Evolutionary conservation across 1,140 invertebrate genomes (phyloP), one percentile per base, ranked within the genome.

Genomic region (Drosophila athabasca): DNA sequence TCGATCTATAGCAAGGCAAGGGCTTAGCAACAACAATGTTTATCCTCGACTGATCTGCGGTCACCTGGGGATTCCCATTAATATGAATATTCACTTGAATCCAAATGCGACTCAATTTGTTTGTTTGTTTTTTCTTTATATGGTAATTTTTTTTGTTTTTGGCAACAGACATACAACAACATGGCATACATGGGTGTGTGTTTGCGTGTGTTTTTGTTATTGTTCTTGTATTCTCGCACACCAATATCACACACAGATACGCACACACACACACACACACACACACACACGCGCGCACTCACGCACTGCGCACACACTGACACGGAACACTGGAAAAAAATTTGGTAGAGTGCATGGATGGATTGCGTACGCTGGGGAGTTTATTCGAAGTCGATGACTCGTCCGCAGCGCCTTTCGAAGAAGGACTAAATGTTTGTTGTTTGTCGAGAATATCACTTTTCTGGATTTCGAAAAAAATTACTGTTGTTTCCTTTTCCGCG

Each of bases 301-400:
- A 59, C 41, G 54, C 59, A 61, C 46, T n/a, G 62, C 22, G 39
- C 46, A 76, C 64, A 79, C 62, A 67, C 69, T 59, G 55, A 83
- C 50, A 68, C 55, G 41, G 49, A 72, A 67, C 81, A 84, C 81
- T 85, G 67, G 22, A 61, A 85, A 85, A 85, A 85, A 78, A 44
- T 8, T 54, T 39, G 24, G 35, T 48, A 44, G 13, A 48, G 43
- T 58, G 39, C 0, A 31, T 61, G 24, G 50, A 53, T 52, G 59
- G 50, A 58, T 55, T 73, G 76, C 82, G 83, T 77, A 85, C 82
- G 67, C 65, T 58, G 60, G 51, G 55, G 31, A 31, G 31, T 31
- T 9, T 9, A 31, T 31, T 31, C 54, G 62, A 67, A 80, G 67
- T 61, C 61, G 60, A 61, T 80, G 78, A 87, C 82, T 71, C 77